These are phyloP conservation scores for Bombus balteatus DNA, from an alignment of 1,140 invertebrate genomes.

Conservation along the genomic window DNA sequence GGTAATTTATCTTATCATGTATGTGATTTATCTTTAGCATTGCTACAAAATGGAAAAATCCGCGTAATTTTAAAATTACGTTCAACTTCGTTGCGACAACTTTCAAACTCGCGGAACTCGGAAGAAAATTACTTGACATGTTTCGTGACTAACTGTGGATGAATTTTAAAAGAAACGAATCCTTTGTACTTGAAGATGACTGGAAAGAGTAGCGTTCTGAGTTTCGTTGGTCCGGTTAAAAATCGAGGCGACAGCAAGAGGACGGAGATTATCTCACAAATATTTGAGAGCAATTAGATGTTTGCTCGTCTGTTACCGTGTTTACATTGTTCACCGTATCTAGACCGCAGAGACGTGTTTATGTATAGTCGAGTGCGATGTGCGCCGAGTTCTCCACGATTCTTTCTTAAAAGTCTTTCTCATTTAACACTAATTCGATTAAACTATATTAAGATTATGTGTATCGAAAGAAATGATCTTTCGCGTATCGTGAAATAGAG, in stretches of 20 bases:
- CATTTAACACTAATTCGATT: not conserved
- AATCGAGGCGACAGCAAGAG: constrained; percentile 61
- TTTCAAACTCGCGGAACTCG: not conserved
- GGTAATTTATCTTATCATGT: too few relatives aligned
- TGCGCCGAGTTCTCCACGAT: constrained; percentile 33
- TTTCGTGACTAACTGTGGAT: not conserved
- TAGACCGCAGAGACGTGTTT: constrained; percentile 71
- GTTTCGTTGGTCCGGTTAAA: constrained; percentile 48
- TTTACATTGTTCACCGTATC: constrained; percentile 76
- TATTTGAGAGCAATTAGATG: constrained; percentile 80
- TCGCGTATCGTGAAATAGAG: too few relatives aligned
- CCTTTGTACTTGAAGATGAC: constrained; percentile 8
- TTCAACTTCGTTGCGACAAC: too few relatives aligned
- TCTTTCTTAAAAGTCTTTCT: constrained; percentile 4
- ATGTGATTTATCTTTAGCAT: too few relatives aligned
- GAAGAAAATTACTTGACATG: not conserved
- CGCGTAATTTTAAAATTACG: too few relatives aligned
- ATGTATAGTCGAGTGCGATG: constrained; percentile 49
- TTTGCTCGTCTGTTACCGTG: constrained; percentile 76
- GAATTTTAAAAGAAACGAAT: constrained; percentile 6
- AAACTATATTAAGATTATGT: too few relatives aligned
- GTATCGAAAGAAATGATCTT: too few relatives aligned
- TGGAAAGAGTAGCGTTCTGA: constrained; percentile 20
- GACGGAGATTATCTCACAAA: constrained; percentile 76
- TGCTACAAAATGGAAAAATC: too few relatives aligned